Evolutionary conservation across 2,888 invertebrate genomes (phyloP).

Genomic region (Clepsis dumicolana): DNA sequence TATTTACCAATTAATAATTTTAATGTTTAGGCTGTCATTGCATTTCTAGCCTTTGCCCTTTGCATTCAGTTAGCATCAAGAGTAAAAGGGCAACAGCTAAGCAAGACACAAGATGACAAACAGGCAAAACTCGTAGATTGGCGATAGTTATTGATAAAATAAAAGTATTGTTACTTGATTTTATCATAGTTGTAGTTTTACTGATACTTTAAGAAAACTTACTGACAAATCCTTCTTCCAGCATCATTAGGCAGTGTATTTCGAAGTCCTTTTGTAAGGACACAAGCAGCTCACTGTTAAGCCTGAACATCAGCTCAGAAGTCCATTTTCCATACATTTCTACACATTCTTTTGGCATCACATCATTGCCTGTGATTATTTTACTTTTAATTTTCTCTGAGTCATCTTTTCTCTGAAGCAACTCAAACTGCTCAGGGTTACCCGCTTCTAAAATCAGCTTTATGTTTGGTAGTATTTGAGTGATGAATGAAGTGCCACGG

Average conservation of each 20-base stretch:
- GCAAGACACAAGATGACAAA: too few relatives aligned
- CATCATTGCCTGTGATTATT: conserved; percentile 67
- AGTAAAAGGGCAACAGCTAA: too few relatives aligned
- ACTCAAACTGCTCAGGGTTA: conserved; percentile 71
- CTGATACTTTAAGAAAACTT: too few relatives aligned
- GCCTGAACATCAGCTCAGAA: conserved; percentile 79
- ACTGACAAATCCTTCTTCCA: conserved; percentile 74
- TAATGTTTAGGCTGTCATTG: too few relatives aligned
- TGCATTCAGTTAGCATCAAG: too few relatives aligned
- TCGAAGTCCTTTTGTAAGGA: conserved; percentile 74
- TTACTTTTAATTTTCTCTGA: conserved; percentile 64
- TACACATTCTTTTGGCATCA: conserved; percentile 72
- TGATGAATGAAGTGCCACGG: conserved; percentile 70
- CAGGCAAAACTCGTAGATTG: too few relatives aligned
- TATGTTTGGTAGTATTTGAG: conserved; percentile 70
- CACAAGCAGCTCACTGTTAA: conserved; percentile 73
- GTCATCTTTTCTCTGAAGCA: conserved; percentile 61
- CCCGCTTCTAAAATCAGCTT: conserved; percentile 67
- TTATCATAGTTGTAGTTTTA: too few relatives aligned
- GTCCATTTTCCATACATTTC: conserved; percentile 73
- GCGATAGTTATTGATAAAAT: too few relatives aligned
- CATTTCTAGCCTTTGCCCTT: too few relatives aligned
- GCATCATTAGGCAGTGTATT: conserved; percentile 67
- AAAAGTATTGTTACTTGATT: too few relatives aligned
- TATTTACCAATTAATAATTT: too few relatives aligned